Evolutionary conservation across 2,888 invertebrate genomes (phyloP).

Genomic region (Patella ulyssiponensis): DNA sequence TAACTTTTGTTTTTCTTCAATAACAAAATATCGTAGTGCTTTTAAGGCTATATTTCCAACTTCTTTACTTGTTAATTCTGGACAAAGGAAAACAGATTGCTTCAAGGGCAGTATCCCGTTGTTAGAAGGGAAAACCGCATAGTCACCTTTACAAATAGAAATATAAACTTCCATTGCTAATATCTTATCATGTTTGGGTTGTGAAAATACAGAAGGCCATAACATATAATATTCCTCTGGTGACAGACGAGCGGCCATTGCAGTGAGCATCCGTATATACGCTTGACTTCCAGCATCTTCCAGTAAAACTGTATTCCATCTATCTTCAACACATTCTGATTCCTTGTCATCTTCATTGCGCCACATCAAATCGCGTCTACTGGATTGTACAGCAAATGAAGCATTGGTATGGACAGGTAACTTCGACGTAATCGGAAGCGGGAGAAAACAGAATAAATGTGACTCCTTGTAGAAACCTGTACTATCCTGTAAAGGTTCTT

Average conservation of each 20-base stretch:
- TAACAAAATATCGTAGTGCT: constrained; percentile 14
- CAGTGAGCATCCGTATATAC: constrained; percentile 42
- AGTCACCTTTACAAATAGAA: constrained; percentile 10
- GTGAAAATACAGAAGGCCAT: constrained; percentile 21
- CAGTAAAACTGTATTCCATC: constrained; percentile 54
- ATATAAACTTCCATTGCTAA: background rate
- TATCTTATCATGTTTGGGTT: background rate
- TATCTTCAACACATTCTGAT: constrained; percentile 20
- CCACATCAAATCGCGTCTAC: constrained; percentile 50
- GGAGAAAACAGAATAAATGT: constrained; percentile 64
- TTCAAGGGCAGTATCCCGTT: constrained; percentile 36
- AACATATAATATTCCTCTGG: constrained; percentile 12
- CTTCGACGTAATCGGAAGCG: constrained; percentile 56
- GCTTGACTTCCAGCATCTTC: constrained; percentile 44
- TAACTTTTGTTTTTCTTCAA: background rate
- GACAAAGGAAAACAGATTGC: constrained; percentile 42
- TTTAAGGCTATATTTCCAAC: constrained; percentile 27
- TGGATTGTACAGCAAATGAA: constrained; percentile 59
- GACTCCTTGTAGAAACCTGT: constrained; percentile 46
- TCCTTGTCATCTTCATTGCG: constrained; percentile 54
- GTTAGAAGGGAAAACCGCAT: constrained; percentile 18
- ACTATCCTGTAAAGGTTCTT: constrained; percentile 28
- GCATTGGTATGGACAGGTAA: constrained; percentile 66
- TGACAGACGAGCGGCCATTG: constrained; percentile 24
- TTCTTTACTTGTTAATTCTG: constrained; percentile 14